phyloP scores from a whole-genome alignment of 2,888 invertebrate genomes.

The Polymixis flavicincta region DNA sequence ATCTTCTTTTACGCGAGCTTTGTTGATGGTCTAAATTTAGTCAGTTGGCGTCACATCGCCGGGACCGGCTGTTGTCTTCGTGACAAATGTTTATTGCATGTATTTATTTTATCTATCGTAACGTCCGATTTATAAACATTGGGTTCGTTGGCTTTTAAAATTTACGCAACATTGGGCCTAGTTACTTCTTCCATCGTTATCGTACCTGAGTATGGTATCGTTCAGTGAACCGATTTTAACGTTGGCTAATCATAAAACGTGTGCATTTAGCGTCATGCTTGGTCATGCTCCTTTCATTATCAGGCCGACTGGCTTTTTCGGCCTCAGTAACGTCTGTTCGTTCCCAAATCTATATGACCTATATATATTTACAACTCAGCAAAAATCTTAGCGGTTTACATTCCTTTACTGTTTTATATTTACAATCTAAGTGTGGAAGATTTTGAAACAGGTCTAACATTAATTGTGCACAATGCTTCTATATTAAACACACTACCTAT shows the following conservation, averaged over 20 bases:
- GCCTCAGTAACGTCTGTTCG: not conserved
- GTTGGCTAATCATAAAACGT: conserved; percentile 36
- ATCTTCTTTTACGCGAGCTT: conserved; percentile 67
- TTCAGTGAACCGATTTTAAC: conserved; percentile 65
- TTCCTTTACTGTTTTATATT: not conserved
- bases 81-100: conserved; percentile 78
- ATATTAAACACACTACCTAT: conserved; percentile 6
- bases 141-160: conserved; percentile 78
- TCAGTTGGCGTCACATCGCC: conserved; percentile 71
- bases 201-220: conserved; percentile 69
- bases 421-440: not conserved
- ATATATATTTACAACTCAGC: not conserved
- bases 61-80: conserved; percentile 66
- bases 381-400: not conserved
- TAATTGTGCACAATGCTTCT: not conserved
- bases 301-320: not conserved
- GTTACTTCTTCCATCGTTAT: conserved; percentile 62
- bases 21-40: conserved; percentile 81
- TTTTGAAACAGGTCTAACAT: not conserved
- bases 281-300: conserved; percentile 29
- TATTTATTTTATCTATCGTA: conserved; percentile 77
- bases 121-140: conserved; percentile 73
- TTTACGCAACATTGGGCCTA: conserved; percentile 73
- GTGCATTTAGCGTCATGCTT: conserved; percentile 23
- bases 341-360: conserved; percentile 9